Evolutionary conservation across 2,888 invertebrate species (phyloP), one percentile per base, ranked within the genome.

Genomic region (Ceriagrion tenellum): DNA sequence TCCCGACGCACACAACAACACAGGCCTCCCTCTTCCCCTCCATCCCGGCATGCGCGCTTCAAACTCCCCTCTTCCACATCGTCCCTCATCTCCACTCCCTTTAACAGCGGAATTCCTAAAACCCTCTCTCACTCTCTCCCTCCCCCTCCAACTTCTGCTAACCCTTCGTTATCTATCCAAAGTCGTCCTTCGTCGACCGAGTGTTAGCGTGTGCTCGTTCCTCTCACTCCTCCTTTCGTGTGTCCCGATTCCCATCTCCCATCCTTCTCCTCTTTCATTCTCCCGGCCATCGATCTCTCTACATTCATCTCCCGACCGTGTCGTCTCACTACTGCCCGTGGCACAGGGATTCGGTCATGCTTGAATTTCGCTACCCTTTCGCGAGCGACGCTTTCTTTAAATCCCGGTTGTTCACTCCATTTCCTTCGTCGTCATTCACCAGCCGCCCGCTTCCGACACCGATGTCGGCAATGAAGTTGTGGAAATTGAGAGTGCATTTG

Each of bases 131-230:
- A 8, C 69, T 69, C n/a, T n/a, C 69, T 69, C 69, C n/a, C 20
- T 59, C n/a, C 0, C 69, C 10, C n/a, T n/a, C n/a, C n/a, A 18
- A 20, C 69, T 69, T 59, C 69, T 26, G 59, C 59, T 59, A 59
- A 59, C 59, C 81, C 81, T 81, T 81, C 81, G 81, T 81, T 81
- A 81, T 81, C 81, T 69, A n/a, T 23, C 69, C 69, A 69, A n/a
- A 69, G 16, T 69, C n/a, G n/a, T 26, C 69, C n/a, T 69, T 26
- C 69, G 2, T 13, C 69, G 69, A 16, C 20, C 59, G 59, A 20
- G 59, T 69, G 59, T 59, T 1, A 20, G 59, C 13, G 59, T 59
- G 59, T 16, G 13, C 59, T 69, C n/a, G n/a, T n/a, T n/a, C n/a
- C n/a, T 69, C n/a, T n/a, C 69, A n/a, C n/a, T 69, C 69, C n/a